A percentile compares a stretch with the other conserved stretches of the same genome.
Conservation (phyloP, 2,888 invertebrate species). For the Mesorhabditis sp. region DNA sequence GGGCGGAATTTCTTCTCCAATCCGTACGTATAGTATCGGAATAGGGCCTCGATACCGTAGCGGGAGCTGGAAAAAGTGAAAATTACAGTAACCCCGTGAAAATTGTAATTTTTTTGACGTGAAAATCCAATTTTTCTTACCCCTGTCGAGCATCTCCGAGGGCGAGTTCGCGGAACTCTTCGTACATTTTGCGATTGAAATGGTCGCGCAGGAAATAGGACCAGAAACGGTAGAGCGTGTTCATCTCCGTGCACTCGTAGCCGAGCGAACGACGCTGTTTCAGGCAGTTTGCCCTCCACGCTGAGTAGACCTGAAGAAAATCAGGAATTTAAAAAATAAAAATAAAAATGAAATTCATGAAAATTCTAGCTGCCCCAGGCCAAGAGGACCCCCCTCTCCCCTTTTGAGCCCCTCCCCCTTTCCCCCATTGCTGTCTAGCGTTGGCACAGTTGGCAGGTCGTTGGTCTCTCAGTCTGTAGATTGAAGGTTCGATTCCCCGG, state of each 20-base stretch:
- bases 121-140: slow-evolving; percentile 68
- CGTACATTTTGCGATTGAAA: slow-evolving; percentile 95
- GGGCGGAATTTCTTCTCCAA: slow-evolving; percentile 90
- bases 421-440: too few relatives aligned
- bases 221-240: slow-evolving; percentile 98
- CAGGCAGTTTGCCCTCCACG: slow-evolving; percentile 86
- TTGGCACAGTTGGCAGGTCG: too few relatives aligned
- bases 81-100: background rate
- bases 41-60: slow-evolving; percentile 71
- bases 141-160: slow-evolving; percentile 85
- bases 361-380: too few relatives aligned
- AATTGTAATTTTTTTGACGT: background rate
- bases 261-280: slow-evolving; percentile 90
- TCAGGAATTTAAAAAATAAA: background rate
- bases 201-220: slow-evolving; percentile 97
- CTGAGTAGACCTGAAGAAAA: slow-evolving; percentile 74
- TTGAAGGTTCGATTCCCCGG: too few relatives aligned
- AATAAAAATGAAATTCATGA: background rate
- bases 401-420: too few relatives aligned
- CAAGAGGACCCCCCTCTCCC: too few relatives aligned
- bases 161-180: slow-evolving; percentile 87
- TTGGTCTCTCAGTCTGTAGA: too few relatives aligned
- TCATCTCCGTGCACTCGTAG: slow-evolving; percentile 96
- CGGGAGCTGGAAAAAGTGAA: slow-evolving; percentile 39
- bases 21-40: slow-evolving; percentile 96